Percentiles rank a stretch among this genome's conserved stretches.
Evolutionary conservation across 2,888 invertebrate species (phyloP).

Genomic region (Aspidiotus destructor): DNA sequence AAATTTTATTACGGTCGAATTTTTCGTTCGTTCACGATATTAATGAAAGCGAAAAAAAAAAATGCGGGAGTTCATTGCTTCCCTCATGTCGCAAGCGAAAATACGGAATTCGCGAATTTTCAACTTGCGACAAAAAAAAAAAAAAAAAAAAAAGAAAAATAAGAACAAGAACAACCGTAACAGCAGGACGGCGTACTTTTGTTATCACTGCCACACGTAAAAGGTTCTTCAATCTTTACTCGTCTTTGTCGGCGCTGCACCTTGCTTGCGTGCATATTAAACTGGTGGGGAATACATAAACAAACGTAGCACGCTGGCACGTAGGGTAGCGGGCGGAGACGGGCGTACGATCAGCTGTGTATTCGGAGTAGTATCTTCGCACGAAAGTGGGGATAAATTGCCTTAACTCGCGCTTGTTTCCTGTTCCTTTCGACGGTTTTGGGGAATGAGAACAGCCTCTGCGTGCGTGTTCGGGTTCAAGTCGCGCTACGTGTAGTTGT

Average conservation of each 20-base stretch:
- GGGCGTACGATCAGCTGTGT: constrained; percentile 32
- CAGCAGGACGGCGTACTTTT: constrained; percentile 14
- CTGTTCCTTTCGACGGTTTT: constrained; percentile 27
- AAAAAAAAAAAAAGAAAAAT: too few species aligned
- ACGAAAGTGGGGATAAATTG: constrained; percentile 31
- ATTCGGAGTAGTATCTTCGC: constrained; percentile 26
- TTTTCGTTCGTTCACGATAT: too few species aligned
- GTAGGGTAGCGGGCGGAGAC: constrained; percentile 39
- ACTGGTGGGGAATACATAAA: constrained; percentile 38
- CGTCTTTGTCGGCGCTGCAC: constrained; percentile 50
- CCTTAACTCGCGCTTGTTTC: constrained; percentile 31
- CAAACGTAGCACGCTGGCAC: constrained; percentile 39
- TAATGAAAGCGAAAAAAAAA: too few species aligned
- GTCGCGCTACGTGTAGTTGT: constrained; percentile 5
- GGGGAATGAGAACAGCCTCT: constrained; percentile 26
- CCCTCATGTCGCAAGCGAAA: too few species aligned
- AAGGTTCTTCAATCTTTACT: constrained; percentile 37
- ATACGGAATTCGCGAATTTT: too few species aligned
- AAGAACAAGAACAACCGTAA: background rate
- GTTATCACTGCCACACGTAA: constrained; percentile 24
- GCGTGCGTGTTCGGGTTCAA: constrained; percentile 21
- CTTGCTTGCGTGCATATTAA: constrained; percentile 43
- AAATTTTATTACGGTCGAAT: too few species aligned
- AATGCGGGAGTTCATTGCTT: too few species aligned
- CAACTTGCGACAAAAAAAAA: too few species aligned